A percentile compares a stretch with the other conserved stretches of the same genome.
These are phyloP conservation scores for Ascidia mentula DNA, from an alignment of 23 tunicate species.

Conservation along the genomic window DNA sequence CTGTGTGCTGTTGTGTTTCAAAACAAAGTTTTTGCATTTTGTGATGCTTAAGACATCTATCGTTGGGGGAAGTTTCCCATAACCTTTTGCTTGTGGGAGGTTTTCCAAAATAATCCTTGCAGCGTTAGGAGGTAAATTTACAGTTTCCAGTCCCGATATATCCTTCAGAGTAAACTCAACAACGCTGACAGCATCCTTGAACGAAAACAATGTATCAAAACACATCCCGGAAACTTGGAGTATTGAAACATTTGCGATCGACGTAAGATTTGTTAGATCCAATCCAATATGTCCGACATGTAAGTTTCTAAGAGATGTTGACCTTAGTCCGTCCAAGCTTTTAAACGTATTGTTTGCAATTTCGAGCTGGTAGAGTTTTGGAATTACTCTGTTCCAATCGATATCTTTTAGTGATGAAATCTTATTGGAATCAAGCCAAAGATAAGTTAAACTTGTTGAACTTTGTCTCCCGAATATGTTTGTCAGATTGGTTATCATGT, in stretches of 20 bases:
- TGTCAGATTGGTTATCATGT: neutral
- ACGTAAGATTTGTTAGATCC: neutral
- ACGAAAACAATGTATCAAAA: no score
- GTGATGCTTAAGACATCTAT: neutral
- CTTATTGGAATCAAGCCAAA: neutral
- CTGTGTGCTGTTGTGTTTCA: neutral
- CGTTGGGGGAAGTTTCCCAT: neutral
- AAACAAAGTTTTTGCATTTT: neutral
- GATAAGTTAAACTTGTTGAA: neutral
- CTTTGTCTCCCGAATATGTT: neutral
- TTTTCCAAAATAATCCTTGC: neutral
- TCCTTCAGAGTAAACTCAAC: neutral
- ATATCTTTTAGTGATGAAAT: neutral
- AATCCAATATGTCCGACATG: neutral
- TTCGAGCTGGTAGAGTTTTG: neutral
- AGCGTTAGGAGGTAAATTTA: neutral
- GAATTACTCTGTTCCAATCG: neutral
- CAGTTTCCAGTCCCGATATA: neutral
- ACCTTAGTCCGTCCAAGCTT: neutral
- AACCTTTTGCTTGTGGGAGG: neutral
- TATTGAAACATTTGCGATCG: neutral
- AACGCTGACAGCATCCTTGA: no score
- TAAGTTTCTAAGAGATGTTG: neutral
- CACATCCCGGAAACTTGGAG: neutral
- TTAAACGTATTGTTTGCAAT: neutral